Percentiles rank a stretch among this genome's conserved stretches.
Evolutionary conservation across 1,140 invertebrate genomes (phyloP).

Genomic region (Polypedilum pembai): DNA sequence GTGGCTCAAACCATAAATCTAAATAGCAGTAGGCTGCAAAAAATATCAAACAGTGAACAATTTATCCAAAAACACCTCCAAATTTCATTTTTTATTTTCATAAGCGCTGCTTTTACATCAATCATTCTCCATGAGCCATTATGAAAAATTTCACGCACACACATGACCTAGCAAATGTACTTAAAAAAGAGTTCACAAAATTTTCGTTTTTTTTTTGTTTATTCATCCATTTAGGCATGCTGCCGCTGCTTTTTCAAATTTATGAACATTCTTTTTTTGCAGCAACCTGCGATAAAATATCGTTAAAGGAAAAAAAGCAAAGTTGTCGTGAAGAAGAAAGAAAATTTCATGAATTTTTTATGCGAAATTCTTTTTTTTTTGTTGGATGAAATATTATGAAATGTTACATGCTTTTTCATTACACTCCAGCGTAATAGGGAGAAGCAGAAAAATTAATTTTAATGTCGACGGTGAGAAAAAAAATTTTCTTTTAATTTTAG

Average conservation of each 20-base stretch:
- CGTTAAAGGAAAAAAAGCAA: neutral
- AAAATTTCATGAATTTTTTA: slow-evolving; percentile 19
- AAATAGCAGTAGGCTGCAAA: too few species aligned
- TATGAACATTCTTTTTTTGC: neutral
- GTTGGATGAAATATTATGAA: neutral
- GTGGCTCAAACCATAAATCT: too few species aligned
- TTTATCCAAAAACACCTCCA: too few species aligned
- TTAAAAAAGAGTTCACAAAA: neutral
- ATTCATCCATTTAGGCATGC: neutral
- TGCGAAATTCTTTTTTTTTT: neutral
- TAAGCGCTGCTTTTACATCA: neutral
- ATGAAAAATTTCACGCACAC: neutral
- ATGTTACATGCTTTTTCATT: slow-evolving; percentile 4
- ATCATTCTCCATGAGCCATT: neutral
- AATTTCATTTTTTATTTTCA: too few species aligned
- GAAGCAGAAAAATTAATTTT: neutral
- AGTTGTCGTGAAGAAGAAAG: neutral
- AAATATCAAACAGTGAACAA: too few species aligned
- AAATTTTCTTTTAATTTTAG: neutral
- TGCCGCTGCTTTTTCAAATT: neutral
- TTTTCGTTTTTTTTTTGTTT: neutral
- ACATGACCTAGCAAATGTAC: slow-evolving; percentile 2
- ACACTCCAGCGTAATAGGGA: neutral
- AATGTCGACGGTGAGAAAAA: neutral
- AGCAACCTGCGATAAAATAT: neutral